Percentiles rank a stretch among this genome's conserved stretches.
Conservation (phyloP, 2,113 vertebrate genomes). For the Notarius lentiginosus region DNA sequence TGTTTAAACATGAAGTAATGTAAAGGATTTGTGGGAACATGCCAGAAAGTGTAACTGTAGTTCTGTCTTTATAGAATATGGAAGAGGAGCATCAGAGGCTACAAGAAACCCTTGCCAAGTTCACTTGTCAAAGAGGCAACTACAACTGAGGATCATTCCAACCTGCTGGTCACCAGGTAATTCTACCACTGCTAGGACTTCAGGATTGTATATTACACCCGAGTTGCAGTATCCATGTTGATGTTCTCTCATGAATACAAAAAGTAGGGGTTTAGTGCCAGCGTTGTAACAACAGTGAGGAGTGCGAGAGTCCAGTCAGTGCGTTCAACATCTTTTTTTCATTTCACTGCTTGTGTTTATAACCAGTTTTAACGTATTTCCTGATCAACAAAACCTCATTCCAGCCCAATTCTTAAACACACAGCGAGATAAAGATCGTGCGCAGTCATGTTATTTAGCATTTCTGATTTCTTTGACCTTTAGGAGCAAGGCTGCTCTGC, state of each 20-base stretch:
- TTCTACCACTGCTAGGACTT: background rate
- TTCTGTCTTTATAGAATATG: conserved; percentile 60
- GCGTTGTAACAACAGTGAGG: too few species aligned
- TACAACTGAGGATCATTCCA: conserved; percentile 63
- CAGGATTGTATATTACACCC: background rate
- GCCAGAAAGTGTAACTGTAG: background rate
- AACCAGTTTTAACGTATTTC: background rate
- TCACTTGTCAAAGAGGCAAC: conserved; percentile 64
- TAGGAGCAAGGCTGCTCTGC: too few species aligned
- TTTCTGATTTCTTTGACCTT: background rate
- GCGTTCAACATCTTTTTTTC: too few species aligned
- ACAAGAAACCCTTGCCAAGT: conserved; percentile 69
- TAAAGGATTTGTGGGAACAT: conserved; percentile 26
- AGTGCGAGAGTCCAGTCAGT: too few species aligned
- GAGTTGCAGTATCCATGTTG: background rate
- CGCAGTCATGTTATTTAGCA: background rate
- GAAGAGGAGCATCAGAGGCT: conserved; percentile 73
- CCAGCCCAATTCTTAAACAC: background rate
- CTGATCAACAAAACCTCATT: background rate
- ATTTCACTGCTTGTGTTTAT: background rate
- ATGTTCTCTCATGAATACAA: background rate
- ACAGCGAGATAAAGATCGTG: background rate
- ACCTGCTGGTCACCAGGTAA: conserved; percentile 66
- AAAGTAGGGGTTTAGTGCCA: background rate
- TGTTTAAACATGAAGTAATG: conserved; percentile 60